Conservation (phyloP, 1,140 invertebrate species). For the Propsilocerus akamusi region DNA sequence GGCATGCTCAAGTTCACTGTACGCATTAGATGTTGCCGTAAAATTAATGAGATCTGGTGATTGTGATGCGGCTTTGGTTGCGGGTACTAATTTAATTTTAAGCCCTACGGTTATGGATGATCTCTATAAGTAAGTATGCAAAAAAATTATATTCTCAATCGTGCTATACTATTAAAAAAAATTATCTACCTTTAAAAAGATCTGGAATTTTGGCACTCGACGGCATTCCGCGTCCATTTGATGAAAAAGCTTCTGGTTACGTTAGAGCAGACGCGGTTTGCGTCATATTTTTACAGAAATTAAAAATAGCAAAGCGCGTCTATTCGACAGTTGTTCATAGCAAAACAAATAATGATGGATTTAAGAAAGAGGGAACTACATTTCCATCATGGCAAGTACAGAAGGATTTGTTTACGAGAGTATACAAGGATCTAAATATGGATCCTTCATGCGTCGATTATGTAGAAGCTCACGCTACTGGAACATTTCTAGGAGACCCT, state of each 20-base stretch:
- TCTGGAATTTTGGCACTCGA: constrained; percentile 36
- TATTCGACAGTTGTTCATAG: constrained; percentile 37
- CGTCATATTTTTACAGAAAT: constrained; percentile 33
- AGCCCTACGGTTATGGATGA: constrained; percentile 30
- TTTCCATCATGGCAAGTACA: constrained; percentile 31
- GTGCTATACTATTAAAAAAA: neutral
- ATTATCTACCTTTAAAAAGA: constrained; percentile 17
- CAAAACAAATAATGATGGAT: constrained; percentile 29
- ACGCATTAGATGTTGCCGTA: constrained; percentile 50
- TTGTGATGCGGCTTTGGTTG: constrained; percentile 60
- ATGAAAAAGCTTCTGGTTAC: constrained; percentile 38
- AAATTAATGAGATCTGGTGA: constrained; percentile 40
- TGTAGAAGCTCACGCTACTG: constrained; percentile 56
- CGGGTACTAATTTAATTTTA: constrained; percentile 38
- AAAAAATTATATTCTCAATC: neutral
- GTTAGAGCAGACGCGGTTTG: constrained; percentile 36
- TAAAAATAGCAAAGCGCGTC: constrained; percentile 26
- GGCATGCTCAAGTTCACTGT: constrained; percentile 57
- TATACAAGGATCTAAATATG: constrained; percentile 39
- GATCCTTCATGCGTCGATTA: constrained; percentile 41
- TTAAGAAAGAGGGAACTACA: constrained; percentile 35
- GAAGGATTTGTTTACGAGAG: constrained; percentile 32
- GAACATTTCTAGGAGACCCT: constrained; percentile 16
- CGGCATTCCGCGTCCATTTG: constrained; percentile 42
- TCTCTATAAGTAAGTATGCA: neutral